A percentile compares a stretch with the other conserved stretches of the same genome.
Conservation (phyloP, 2,888 invertebrate genomes). For the Platycheirus albimanus region DNA sequence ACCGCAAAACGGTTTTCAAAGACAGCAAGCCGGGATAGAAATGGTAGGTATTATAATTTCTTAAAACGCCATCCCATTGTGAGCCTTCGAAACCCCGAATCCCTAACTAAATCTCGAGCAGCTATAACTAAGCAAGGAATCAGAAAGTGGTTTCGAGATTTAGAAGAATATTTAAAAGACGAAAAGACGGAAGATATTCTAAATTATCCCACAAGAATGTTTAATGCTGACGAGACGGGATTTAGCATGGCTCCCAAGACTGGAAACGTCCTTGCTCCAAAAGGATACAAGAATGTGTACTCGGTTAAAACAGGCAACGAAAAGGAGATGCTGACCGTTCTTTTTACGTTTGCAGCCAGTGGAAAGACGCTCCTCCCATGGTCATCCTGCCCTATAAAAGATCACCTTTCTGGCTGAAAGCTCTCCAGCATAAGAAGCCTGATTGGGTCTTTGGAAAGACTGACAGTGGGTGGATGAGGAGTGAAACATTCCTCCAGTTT, state of each 20-base stretch:
- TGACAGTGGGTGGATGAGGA: conserved; percentile 15
- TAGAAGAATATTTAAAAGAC: neutral
- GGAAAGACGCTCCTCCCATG: too few species aligned
- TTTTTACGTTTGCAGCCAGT: conserved; percentile 17
- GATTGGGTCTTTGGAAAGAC: too few species aligned
- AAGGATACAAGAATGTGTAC: conserved; percentile 21
- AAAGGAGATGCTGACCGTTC: conserved; percentile 12
- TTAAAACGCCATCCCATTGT: conserved; percentile 20
- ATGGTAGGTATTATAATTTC: conserved; percentile 27
- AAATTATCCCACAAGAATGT: neutral
- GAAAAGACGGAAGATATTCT: conserved; percentile 4
- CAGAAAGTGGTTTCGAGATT: conserved; percentile 21
- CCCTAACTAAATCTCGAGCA: conserved; percentile 23
- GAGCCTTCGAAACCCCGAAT: conserved; percentile 6
- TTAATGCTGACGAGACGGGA: conserved; percentile 2
- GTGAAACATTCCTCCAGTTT: too few species aligned
- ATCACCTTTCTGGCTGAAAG: conserved; percentile 6
- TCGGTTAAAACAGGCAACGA: conserved; percentile 4
- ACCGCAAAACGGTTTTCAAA: conserved; percentile 18
- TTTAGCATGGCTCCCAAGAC: too few species aligned
- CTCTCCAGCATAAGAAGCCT: neutral
- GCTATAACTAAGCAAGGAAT: conserved; percentile 5
- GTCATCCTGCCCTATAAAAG: conserved; percentile 12
- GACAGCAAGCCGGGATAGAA: conserved; percentile 26
- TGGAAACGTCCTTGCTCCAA: conserved; percentile 9